phyloP scores from a whole-genome alignment of 2,113 vertebrate species.

The Gavialis gangeticus region DNA sequence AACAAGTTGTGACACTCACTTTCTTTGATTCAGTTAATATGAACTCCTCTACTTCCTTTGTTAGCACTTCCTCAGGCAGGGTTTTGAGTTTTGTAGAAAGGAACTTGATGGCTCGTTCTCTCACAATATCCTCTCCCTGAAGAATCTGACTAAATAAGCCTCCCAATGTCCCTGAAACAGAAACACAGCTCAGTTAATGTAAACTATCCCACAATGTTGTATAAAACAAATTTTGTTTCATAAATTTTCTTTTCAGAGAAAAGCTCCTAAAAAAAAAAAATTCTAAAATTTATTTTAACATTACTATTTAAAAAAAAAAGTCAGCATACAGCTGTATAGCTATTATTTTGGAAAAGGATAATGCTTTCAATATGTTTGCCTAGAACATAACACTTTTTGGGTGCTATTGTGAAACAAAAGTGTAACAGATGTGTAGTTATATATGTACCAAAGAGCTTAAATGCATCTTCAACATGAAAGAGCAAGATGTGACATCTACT shows the following conservation, averaged over 20 bases:
- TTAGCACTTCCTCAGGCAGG: slow-evolving; percentile 92
- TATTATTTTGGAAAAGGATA: background rate
- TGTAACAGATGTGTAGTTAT: background rate
- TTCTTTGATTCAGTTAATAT: slow-evolving; percentile 95
- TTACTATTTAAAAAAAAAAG: background rate
- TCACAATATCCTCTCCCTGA: slow-evolving; percentile 96
- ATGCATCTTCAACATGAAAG: background rate
- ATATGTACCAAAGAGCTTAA: background rate
- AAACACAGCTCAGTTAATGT: background rate
- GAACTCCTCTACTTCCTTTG: slow-evolving; percentile 96
- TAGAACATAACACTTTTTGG: background rate
- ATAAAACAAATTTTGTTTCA: too few species aligned
- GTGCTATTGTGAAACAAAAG: background rate
- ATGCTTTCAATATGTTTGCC: background rate
- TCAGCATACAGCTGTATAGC: background rate
- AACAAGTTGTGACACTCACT: slow-evolving; percentile 70
- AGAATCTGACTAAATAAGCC: slow-evolving; percentile 98
- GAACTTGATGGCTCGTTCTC: slow-evolving; percentile 96
- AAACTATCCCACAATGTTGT: background rate
- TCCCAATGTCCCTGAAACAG: slow-evolving; percentile 89
- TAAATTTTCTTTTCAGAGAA: too few species aligned
- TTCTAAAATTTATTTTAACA: background rate
- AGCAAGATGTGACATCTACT: background rate
- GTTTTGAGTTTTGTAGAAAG: slow-evolving; percentile 93
- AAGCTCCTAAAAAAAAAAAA: background rate